Conservation (phyloP, 1,140 invertebrate genomes). For the Acromyrmex echinatior region DNA sequence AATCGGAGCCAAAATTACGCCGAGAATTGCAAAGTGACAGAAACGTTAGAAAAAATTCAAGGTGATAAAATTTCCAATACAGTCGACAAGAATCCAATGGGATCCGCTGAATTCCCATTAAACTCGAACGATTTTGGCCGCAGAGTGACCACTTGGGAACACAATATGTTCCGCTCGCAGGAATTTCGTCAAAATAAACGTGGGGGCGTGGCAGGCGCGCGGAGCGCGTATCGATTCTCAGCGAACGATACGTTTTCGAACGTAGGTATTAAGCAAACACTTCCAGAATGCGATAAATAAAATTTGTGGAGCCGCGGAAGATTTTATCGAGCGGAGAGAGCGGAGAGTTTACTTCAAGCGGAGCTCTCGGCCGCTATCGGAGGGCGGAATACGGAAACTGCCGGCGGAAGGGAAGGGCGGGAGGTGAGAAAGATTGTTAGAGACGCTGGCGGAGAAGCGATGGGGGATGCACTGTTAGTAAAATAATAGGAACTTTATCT, state of each 20-base stretch:
- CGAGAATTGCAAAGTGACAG: background rate
- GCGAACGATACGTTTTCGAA: slow-evolving; percentile 38
- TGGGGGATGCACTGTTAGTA: slow-evolving; percentile 62
- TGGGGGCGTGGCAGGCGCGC: slow-evolving; percentile 32
- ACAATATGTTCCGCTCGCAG: background rate
- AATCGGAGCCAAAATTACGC: background rate
- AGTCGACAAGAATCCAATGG: background rate
- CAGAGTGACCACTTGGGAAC: background rate
- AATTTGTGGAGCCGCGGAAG: slow-evolving; percentile 58
- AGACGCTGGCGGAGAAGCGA: background rate
- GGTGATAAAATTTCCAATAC: background rate
- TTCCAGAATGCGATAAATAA: slow-evolving; percentile 60
- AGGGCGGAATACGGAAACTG: background rate
- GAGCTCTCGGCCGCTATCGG: slow-evolving; percentile 15
- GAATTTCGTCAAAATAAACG: slow-evolving; percentile 59
- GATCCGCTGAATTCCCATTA: background rate
- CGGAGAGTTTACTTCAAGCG: background rate
- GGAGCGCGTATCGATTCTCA: slow-evolving; percentile 47
- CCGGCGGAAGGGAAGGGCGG: background rate
- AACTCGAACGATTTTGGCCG: too few relatives aligned
- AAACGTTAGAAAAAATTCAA: background rate
- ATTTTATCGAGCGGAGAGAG: slow-evolving; percentile 68
- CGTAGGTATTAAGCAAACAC: slow-evolving; percentile 54
- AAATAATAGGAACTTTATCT: slow-evolving; percentile 79
- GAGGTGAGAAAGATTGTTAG: slow-evolving; percentile 25